Conservation (phyloP, 2,113 vertebrate genomes). For the Leptocoma aspasia region DNA sequence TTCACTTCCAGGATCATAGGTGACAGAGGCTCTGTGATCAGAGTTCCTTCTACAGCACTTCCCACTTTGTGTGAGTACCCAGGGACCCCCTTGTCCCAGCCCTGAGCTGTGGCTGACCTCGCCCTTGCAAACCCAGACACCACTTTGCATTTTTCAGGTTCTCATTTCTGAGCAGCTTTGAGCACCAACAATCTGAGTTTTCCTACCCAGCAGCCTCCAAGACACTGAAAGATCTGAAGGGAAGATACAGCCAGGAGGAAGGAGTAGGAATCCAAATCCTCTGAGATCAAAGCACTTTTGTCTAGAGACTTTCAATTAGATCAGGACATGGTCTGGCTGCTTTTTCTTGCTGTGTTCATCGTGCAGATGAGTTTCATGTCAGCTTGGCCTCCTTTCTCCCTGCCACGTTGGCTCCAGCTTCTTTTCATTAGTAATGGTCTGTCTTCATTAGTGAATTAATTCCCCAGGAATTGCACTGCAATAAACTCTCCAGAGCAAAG, state of each 20-base stretch:
- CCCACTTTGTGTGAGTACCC: not conserved
- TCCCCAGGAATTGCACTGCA: not conserved
- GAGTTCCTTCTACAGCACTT: not conserved
- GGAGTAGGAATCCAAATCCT: not conserved
- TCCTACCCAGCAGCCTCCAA: not conserved
- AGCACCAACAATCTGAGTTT: not conserved
- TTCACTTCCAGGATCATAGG: not conserved
- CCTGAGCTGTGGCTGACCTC: not conserved
- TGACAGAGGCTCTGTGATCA: not conserved
- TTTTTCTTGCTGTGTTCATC: not conserved
- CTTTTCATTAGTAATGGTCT: constrained; percentile 7
- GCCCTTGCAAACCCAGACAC: not conserved
- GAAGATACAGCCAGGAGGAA: not conserved
- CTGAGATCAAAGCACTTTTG: constrained; percentile 18
- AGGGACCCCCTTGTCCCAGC: not conserved
- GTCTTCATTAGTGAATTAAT: constrained; percentile 43
- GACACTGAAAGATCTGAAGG: not conserved
- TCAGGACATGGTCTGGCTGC: constrained; percentile 15
- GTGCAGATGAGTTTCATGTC: constrained; percentile 18
- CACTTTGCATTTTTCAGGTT: not conserved
- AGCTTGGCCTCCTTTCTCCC: constrained; percentile 20
- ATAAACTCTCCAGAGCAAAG: not conserved
- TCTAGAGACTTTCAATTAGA: constrained; percentile 16
- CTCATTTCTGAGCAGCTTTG: not conserved
- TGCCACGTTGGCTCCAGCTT: not conserved